Evolutionary conservation across 2,113 vertebrate species (phyloP).

Genomic region (Tretioscincus oriximinensis): DNA sequence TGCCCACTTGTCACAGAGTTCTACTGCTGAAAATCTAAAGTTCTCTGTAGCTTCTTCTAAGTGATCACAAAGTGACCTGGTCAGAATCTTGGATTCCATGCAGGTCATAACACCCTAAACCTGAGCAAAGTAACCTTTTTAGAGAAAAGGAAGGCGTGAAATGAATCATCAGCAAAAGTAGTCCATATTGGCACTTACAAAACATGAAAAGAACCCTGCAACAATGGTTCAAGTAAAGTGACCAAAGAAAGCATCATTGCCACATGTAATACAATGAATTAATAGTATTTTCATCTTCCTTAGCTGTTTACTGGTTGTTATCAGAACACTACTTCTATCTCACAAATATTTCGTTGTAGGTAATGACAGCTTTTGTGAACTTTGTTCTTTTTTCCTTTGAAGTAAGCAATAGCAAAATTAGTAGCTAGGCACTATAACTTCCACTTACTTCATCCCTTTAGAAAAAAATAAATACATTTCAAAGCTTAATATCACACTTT

Average conservation of each 20-base stretch:
- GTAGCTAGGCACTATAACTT: not conserved
- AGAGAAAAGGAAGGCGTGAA: not conserved
- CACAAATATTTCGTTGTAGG: not conserved
- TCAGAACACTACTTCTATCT: not conserved
- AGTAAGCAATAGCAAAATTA: conserved; percentile 8
- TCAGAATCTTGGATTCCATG: not conserved
- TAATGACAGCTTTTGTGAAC: conserved; percentile 26
- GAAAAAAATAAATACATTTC: not conserved
- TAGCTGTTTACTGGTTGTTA: not conserved
- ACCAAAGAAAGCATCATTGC: too few species aligned
- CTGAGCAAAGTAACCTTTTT: not conserved
- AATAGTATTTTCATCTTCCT: not conserved
- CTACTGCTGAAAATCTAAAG: not conserved
- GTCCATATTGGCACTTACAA: not conserved
- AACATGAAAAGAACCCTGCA: not conserved
- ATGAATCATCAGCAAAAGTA: conserved; percentile 3
- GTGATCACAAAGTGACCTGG: not conserved
- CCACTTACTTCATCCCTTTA: not conserved
- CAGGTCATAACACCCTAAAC: not conserved
- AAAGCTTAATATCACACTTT: conserved; percentile 2
- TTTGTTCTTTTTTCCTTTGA: not conserved
- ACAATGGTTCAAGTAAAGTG: not conserved
- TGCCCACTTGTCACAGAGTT: not conserved
- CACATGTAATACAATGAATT: not conserved
- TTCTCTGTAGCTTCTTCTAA: not conserved